A percentile compares a stretch with the other conserved stretches of the same genome.
Evolutionary conservation across 2,113 vertebrate species (phyloP).

Genomic region (Urocolius indicus): DNA sequence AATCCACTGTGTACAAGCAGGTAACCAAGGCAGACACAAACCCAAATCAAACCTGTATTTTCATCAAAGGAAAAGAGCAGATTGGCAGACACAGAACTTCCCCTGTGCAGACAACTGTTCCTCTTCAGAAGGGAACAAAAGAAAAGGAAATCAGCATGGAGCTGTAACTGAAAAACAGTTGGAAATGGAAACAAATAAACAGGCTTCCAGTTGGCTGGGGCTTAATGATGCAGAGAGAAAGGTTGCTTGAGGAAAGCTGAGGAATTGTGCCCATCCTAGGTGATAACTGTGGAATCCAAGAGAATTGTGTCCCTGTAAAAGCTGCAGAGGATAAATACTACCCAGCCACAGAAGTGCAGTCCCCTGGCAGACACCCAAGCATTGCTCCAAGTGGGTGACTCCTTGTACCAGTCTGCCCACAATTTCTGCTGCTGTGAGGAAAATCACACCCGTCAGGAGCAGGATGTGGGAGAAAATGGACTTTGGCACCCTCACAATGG

Average conservation of each 20-base stretch:
- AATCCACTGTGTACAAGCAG: neutral
- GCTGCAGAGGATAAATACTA: neutral
- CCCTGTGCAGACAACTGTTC: neutral
- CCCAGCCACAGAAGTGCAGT: neutral
- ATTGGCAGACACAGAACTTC: neutral
- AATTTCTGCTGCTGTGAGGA: neutral
- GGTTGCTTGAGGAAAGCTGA: neutral
- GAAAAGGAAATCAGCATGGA: neutral
- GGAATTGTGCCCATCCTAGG: neutral
- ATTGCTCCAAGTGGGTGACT: neutral
- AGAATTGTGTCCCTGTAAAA: neutral
- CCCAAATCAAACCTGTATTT: neutral
- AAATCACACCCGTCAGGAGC: neutral
- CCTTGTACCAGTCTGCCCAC: neutral
- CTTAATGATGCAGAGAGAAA: neutral
- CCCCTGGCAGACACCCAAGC: neutral
- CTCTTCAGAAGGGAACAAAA: neutral
- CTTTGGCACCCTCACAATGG: neutral
- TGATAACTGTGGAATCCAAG: neutral
- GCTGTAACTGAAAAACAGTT: neutral
- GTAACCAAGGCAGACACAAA: neutral
- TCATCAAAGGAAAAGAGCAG: neutral
- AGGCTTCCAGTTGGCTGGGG: neutral
- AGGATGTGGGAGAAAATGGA: neutral
- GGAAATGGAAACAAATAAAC: neutral